A percentile compares a stretch with the other conserved stretches of the same genome.
Conservation (phyloP, 2,888 invertebrate genomes). For the Drosophila tripunctata region DNA sequence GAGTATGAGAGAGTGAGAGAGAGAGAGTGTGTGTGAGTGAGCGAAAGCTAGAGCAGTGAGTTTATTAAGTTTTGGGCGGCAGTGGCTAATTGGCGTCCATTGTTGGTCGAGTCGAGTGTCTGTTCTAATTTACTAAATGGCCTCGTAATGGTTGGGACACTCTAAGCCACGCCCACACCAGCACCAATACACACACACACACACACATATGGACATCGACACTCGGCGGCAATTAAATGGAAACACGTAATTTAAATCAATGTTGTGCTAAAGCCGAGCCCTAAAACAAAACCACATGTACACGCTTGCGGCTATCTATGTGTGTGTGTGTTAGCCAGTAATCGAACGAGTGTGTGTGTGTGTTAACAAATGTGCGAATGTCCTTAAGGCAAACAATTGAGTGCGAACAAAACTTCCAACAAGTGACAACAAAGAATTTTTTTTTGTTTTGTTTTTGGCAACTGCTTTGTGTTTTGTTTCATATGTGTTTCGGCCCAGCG, state of each 20-base stretch:
- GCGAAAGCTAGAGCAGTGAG: too few relatives aligned
- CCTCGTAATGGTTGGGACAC: slow-evolving; percentile 46
- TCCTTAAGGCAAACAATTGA: slow-evolving; percentile 81
- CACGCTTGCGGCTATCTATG: slow-evolving; percentile 63
- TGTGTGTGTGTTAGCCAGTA: slow-evolving; percentile 1
- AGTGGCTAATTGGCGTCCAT: slow-evolving; percentile 56
- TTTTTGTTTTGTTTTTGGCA: slow-evolving; percentile 31
- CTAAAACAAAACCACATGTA: slow-evolving; percentile 75
- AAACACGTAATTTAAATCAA: slow-evolving; percentile 80
- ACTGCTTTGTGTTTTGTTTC: slow-evolving; percentile 55
- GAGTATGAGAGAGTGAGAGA: not conserved
- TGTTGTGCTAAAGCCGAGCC: slow-evolving; percentile 72
- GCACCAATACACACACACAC: slow-evolving; percentile 4
- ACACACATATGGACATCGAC: slow-evolving; percentile 55
- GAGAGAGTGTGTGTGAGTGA: not conserved
- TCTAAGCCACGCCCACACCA: slow-evolving; percentile 38
- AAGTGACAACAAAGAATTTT: slow-evolving; percentile 68
- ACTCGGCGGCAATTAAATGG: slow-evolving; percentile 77
- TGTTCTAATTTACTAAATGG: slow-evolving; percentile 73
- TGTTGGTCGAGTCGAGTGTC: slow-evolving; percentile 62
- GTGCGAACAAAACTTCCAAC: slow-evolving; percentile 81
- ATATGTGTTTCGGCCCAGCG: slow-evolving; percentile 13
- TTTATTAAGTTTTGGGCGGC: slow-evolving; percentile 50
- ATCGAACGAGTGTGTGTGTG: slow-evolving; percentile 28
- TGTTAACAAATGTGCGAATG: slow-evolving; percentile 78